Evolutionary conservation across 2,113 vertebrate genomes (phyloP), one percentile per base, ranked within the genome.

Genomic region (Catharus minimus): DNA sequence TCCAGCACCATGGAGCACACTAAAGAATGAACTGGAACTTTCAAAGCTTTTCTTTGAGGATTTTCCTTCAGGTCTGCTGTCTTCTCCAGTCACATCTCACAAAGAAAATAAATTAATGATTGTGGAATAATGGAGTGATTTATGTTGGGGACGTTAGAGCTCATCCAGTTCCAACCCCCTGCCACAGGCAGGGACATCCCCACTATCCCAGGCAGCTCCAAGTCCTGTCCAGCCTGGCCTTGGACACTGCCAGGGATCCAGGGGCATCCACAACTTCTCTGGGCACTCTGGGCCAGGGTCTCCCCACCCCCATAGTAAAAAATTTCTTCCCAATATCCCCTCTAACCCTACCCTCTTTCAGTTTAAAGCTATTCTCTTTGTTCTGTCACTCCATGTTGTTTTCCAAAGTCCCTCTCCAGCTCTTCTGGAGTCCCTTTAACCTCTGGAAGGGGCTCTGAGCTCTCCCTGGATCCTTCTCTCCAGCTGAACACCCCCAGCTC

Each of bases 191-290:
- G 27, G 2, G 27, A 44, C 50, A 50, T 0, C 3, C 10, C 24
- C 13, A 22, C 13, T 41, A 1, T 28, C 14, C 0, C 39, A 81
- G 3, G 1, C 0, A 33, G 10, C 24, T 53, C 19, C 46, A 66
- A 67, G 14, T 20, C 5, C 8, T 0, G 0, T 52, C 7, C n/a
- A 53, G 0, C 11, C 39, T 46, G 28, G 19, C n/a, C n/a, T 39
- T 28, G 44, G 16, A 8, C 60, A 60, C 13, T 52, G 12, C 27
- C 23, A 60, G 28, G 13, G 23, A 33, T 52, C 0, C n/a, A n/a
- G 19, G 18, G 9, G 3, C 7, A 66, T 13, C 38, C 27, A 17
- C 52, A 80, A 8, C n/a, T 73, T 2, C 38, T 73, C n/a, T 46
- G 23, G 20, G 23, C 4, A 73, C 0, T 2, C 52, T 57, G 18